Percentiles rank a stretch among this genome's conserved stretches.
Conservation (phyloP, 2,797 vertebrate genomes). For the Chromis chromis region DNA sequence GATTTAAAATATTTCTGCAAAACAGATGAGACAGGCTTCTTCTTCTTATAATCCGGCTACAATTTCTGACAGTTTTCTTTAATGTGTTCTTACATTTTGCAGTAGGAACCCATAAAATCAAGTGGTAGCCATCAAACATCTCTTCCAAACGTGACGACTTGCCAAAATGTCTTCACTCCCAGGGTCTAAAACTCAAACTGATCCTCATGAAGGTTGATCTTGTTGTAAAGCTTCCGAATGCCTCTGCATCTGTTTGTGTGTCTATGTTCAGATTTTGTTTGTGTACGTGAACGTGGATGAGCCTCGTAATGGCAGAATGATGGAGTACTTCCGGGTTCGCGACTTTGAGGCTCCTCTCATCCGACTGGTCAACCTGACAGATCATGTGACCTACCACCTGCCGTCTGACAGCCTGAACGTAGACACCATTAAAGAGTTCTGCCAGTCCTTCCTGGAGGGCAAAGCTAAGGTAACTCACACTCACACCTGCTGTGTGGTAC, state of each 20-base stretch:
- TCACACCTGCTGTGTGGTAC: neutral
- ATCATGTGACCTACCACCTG: conserved; percentile 89
- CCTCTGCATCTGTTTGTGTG: conserved; percentile 1
- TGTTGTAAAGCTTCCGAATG: neutral
- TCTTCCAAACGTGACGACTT: neutral
- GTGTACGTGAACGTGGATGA: conserved; percentile 88
- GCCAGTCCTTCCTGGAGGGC: conserved; percentile 85
- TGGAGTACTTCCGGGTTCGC: conserved; percentile 90
- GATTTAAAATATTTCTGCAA: too few relatives aligned
- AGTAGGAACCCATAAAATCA: neutral
- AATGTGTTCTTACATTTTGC: neutral
- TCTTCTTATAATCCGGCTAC: too few relatives aligned
- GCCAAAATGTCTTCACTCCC: neutral
- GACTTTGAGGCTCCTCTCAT: conserved; percentile 85
- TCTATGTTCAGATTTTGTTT: conserved; percentile 86
- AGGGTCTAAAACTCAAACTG: too few relatives aligned
- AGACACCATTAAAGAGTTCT: conserved; percentile 84
- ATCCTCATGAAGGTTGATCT: neutral
- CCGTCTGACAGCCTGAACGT: conserved; percentile 85
- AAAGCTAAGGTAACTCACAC: conserved; percentile 87
- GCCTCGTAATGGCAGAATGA: conserved; percentile 86
- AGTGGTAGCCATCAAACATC: neutral
- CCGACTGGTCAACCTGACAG: conserved; percentile 90
- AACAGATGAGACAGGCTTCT: too few relatives aligned
- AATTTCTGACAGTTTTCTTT: too few relatives aligned